Evolutionary conservation across 2,888 invertebrate genomes (phyloP).

Genomic region (Erebia ligea): DNA sequence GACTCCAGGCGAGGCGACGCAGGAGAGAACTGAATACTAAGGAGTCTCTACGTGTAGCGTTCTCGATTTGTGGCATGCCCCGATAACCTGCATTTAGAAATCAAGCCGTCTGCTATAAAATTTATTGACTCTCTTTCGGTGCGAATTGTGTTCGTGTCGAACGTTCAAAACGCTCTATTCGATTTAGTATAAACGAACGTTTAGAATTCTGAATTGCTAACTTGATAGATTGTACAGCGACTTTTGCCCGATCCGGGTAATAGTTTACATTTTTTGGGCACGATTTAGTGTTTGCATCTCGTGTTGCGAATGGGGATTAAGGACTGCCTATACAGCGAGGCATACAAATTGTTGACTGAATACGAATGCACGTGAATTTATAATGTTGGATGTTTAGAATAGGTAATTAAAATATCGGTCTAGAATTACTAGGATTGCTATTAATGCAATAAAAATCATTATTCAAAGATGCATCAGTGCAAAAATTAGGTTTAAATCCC

Average conservation of each 20-base stretch:
- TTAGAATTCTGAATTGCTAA: slow-evolving; percentile 55
- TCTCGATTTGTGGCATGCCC: slow-evolving; percentile 79
- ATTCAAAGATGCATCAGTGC: no score
- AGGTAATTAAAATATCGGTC: no score
- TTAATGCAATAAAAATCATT: no score
- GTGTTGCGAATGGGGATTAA: slow-evolving; percentile 22
- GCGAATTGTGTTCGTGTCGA: slow-evolving; percentile 59
- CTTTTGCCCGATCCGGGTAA: slow-evolving; percentile 34
- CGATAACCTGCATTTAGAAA: slow-evolving; percentile 83
- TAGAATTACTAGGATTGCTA: no score
- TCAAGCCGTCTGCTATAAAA: slow-evolving; percentile 75
- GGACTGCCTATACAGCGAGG: slow-evolving; percentile 10
- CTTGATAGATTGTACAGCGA: slow-evolving; percentile 38
- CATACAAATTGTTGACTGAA: slow-evolving; percentile 9
- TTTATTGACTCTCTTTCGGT: slow-evolving; percentile 76
- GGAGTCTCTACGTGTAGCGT: slow-evolving; percentile 71
- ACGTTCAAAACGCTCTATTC: slow-evolving; percentile 58
- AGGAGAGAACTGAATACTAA: slow-evolving; percentile 74
- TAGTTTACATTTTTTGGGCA: slow-evolving; percentile 35
- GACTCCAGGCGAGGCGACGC: slow-evolving; percentile 67
- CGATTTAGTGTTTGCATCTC: slow-evolving; percentile 23
- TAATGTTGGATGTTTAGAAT: background rate
- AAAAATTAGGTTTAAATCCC: no score
- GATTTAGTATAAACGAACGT: slow-evolving; percentile 55
- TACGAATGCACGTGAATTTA: slow-evolving; percentile 1